A percentile compares a stretch with the other conserved stretches of the same genome.
Conservation (phyloP, 2,888 invertebrate species). For the Plutella xylostella region DNA sequence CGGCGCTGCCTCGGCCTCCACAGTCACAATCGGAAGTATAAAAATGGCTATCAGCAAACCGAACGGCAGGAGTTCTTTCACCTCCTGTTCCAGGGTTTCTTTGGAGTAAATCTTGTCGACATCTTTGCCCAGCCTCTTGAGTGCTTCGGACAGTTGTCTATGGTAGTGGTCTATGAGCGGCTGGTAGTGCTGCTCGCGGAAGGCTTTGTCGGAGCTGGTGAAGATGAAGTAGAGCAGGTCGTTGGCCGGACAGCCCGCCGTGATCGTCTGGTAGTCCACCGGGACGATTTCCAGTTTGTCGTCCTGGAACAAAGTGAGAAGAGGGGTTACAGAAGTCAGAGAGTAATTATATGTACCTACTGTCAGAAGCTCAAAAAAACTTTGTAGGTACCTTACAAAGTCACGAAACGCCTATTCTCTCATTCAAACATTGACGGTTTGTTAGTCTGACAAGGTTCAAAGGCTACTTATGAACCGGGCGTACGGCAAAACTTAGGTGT, state of each 20-base stretch:
- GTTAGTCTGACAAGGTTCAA: no score
- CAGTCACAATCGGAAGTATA: conserved; percentile 30
- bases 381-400: no score
- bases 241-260: conserved; percentile 29
- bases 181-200: conserved; percentile 29
- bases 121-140: conserved; percentile 27
- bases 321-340: no score
- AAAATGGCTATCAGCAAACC: conserved; percentile 28
- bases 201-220: conserved; percentile 36
- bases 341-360: no score
- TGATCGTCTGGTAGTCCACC: conserved; percentile 43
- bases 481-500: no score
- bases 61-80: conserved; percentile 31
- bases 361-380: no score
- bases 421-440: no score
- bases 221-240: conserved; percentile 46
- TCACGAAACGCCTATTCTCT: no score
- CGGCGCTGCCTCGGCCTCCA: conserved; percentile 28
- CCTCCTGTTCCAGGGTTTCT: conserved; percentile 31
- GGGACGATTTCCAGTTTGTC: conserved; percentile 27
- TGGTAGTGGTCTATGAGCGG: conserved; percentile 28
- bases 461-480: no score
- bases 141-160: conserved; percentile 24
- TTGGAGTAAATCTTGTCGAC: conserved; percentile 30
- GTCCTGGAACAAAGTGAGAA: conserved; percentile 32